Conservation (phyloP, 2,888 invertebrate genomes). For the Amblyjoppa fuscipennis region DNA sequence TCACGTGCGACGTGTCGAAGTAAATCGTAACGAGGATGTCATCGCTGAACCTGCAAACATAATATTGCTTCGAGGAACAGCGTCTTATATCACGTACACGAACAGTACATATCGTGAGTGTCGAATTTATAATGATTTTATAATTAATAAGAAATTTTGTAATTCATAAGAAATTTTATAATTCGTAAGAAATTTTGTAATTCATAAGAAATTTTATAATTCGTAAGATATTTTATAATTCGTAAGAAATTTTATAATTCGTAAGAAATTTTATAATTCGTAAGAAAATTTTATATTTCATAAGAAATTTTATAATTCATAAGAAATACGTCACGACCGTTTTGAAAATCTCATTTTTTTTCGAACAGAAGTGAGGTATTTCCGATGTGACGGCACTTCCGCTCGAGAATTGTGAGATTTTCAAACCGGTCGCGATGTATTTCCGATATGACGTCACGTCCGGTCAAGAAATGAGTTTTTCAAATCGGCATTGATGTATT, state of each 20-base stretch:
- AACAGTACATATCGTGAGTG: not conserved
- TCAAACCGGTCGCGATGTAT: too few relatives aligned
- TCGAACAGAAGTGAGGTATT: too few relatives aligned
- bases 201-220: not conserved
- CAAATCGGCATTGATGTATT: not conserved
- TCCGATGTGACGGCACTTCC: not conserved
- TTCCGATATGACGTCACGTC: too few relatives aligned
- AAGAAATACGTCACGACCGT: too few relatives aligned
- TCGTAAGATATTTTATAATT: too few relatives aligned
- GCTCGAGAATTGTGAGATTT: too few relatives aligned
- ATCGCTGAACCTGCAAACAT: constrained; percentile 66
- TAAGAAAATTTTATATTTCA: too few relatives aligned
- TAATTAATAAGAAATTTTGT: not conserved
- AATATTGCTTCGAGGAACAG: not conserved
- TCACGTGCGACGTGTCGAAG: constrained; percentile 84
- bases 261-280: too few relatives aligned
- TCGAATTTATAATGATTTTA: not conserved
- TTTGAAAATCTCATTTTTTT: too few relatives aligned
- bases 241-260: not conserved
- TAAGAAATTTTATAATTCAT: too few relatives aligned
- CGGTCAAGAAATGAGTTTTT: not conserved
- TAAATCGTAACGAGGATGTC: constrained; percentile 81
- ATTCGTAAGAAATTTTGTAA: not conserved
- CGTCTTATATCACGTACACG: not conserved
- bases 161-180: too few relatives aligned